Evolutionary conservation across 1,140 invertebrate genomes (phyloP), one percentile per base, ranked within the genome.

Genomic region (Micrasema longulum): DNA sequence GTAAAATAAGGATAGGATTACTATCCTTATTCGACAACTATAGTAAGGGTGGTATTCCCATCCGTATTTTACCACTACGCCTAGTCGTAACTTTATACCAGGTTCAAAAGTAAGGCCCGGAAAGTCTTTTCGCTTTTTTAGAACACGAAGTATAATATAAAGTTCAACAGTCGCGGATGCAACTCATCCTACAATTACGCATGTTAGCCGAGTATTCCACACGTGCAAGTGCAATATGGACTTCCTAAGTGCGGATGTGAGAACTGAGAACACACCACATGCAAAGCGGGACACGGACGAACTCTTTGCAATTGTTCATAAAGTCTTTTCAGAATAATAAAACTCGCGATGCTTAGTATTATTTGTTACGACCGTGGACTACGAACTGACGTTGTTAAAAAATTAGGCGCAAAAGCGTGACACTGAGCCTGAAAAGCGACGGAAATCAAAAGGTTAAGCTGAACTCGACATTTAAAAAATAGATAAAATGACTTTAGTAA

Each of bases 221-320:
- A 47, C 5, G 43, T 47, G 43, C 43, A 47, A n/a, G n/a, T n/a
- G 43, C 43, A 16, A 16, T 45, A 31, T 31, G 26, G 26, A 31
- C 26, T 31, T 31, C 50, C 20, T 3, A 53, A 53, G 50, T 23
- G 22, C 50, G 50, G 50, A 53, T 53, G 50, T 53, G 50, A 53
- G 50, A 23, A 53, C 12, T 31, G 26, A 31, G 26, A 31, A 31
- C 7, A 31, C 12, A 53, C 50, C 50, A 53, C 50, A 53, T 53
- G 50, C 50, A 14, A 31, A 53, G 20, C 50, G 23, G 22, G 50
- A 53, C 20, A 53, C 12, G 50, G 9, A 5, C 20, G 50, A 53
- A 22, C 23, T 53, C 10, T 12, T 1, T 53, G 50, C 12, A 53
- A 20, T 53, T 23, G 23, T 53, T 14, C 16, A 2, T 12, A 20